Base-by-base conservation (phyloP, 2,797 vertebrate species). In the Pygocentrus nattereri region DNA sequence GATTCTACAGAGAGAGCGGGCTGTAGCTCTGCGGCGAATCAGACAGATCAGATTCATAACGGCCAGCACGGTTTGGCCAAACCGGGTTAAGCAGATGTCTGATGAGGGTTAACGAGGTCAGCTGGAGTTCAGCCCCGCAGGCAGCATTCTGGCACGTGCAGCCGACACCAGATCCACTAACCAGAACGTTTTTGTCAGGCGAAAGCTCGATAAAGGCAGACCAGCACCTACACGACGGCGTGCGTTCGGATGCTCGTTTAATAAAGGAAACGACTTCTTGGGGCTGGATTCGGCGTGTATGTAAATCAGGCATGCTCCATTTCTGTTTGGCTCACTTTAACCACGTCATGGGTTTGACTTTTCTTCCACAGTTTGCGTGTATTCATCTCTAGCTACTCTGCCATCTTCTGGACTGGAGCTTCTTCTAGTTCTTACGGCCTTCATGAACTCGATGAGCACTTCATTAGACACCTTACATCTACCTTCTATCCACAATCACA, bases 11-110 rank as follows among this genome's bases (percentile, higher is more conserved):
- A 52, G 21, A 0, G 23, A 19, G 88, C 74, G 0, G 59, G 67
- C 61, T 84, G 75, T 80, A 86, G 44, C 68, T 76, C 86, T 71
- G 78, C 52, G 61, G 81, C 82, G 69, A n/a, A 83, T 16, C 44
- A 61, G 69, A 76, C 77, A 12, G 5, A 49, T 11, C 11, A 81
- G 12, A 81, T 74, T 80, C 88, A 90, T 87, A 1, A 41, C 58
- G 25, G 3, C 31, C 19, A 19, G n/a, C 25, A 41, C 34, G 34
- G 5, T 0, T 16, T 41, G 65, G 8, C 0, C 12, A 18, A 50
- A 69, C 25, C 12, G 19, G 21, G 1, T 27, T 47, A 27, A 44
- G 44, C 41, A 44, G 41, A 0, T 10, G 8, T 10, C 0, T n/a
- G 13, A 31, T 19, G 13, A 30, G 44, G 27, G 23, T 25, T 25